Evolutionary conservation across 2,888 invertebrate genomes (phyloP).

Genomic region (Heliconius cydno): DNA sequence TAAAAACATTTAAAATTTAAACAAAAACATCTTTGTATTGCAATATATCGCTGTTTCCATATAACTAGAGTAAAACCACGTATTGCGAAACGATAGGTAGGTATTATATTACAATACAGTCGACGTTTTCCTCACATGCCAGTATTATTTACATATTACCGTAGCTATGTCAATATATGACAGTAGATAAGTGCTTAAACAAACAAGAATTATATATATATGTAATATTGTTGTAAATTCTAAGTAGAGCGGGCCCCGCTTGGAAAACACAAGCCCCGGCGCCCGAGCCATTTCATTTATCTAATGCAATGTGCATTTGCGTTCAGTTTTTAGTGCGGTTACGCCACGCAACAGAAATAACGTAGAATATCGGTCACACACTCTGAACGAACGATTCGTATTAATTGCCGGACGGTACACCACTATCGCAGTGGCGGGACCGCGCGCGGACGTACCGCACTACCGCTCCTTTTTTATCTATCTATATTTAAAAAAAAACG

Average conservation of each 20-base stretch:
- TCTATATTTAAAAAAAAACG: slow-evolving; percentile 57
- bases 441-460: slow-evolving; percentile 70
- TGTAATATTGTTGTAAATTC: background rate
- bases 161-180: slow-evolving; percentile 23
- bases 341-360: slow-evolving; percentile 82
- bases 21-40: too few species aligned
- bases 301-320: slow-evolving; percentile 79
- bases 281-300: slow-evolving; percentile 70
- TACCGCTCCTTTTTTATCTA: slow-evolving; percentile 59
- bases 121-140: slow-evolving; percentile 24
- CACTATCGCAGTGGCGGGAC: slow-evolving; percentile 71
- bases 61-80: background rate
- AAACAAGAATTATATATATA: background rate
- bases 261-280: slow-evolving; percentile 45
- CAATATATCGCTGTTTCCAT: background rate
- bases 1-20: too few species aligned
- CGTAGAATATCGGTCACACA: slow-evolving; percentile 82
- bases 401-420: slow-evolving; percentile 70
- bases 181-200: slow-evolving; percentile 9
- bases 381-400: slow-evolving; percentile 73
- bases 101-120: slow-evolving; percentile 26
- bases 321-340: slow-evolving; percentile 78
- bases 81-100: slow-evolving; percentile 17
- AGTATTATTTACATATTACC: slow-evolving; percentile 27
- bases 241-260: slow-evolving; percentile 38